A percentile compares a stretch with the other conserved stretches of the same genome.
Evolutionary conservation across 1,140 invertebrate species (phyloP).

Genomic region (Lepidurus apus): DNA sequence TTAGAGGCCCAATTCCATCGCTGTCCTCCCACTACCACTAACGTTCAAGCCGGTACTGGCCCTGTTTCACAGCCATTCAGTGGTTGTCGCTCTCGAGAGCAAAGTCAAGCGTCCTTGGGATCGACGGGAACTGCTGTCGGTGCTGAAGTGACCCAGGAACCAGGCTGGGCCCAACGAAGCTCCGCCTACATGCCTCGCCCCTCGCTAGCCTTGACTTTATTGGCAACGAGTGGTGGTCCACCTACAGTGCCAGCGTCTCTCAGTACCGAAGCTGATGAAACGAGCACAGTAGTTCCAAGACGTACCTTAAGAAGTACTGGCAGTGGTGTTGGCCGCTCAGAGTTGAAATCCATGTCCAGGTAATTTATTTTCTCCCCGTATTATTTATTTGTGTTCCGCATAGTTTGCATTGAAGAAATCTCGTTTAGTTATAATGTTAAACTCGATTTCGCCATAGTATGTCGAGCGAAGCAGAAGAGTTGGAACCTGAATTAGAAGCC

Average conservation of each 20-base stretch:
- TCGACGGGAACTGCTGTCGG: not conserved
- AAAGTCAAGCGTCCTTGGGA: slow-evolving; percentile 35
- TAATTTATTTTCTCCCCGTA: not conserved
- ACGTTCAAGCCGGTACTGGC: slow-evolving; percentile 6
- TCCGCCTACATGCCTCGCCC: not conserved
- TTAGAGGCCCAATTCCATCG: slow-evolving; percentile 84
- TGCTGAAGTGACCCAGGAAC: not conserved
- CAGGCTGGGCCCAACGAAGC: not conserved
- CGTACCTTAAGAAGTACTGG: slow-evolving; percentile 2
- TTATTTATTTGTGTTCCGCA: too few relatives aligned
- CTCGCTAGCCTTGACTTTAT: not conserved
- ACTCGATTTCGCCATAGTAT: not conserved
- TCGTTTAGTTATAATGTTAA: not conserved
- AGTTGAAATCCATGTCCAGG: slow-evolving; percentile 12
- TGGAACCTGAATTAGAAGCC: slow-evolving; percentile 62
- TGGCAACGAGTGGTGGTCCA: not conserved
- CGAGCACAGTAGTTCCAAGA: not conserved
- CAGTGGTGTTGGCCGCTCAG: not conserved
- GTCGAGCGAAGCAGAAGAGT: slow-evolving; percentile 32
- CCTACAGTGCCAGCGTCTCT: too few relatives aligned
- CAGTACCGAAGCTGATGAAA: not conserved
- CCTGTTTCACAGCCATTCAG: not conserved
- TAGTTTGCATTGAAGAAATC: too few relatives aligned
- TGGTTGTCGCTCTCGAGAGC: slow-evolving; percentile 28
- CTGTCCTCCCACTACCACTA: slow-evolving; percentile 46